Conservation (phyloP, 2,888 invertebrate species). For the Invenusta paracnida region DNA sequence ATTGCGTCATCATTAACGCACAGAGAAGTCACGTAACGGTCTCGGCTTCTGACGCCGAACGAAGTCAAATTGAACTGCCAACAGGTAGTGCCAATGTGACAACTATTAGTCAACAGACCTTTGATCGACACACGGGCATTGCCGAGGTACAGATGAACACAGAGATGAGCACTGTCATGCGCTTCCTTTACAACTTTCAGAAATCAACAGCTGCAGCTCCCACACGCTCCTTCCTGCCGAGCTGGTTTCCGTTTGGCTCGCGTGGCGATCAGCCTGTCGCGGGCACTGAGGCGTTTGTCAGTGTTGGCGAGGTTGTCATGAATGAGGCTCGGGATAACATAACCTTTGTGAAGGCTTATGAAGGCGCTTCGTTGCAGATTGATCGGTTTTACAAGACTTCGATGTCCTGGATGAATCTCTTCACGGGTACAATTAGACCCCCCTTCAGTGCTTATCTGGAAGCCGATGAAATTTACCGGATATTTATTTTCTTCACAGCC, state of each 20-base stretch:
- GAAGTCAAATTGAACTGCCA: neutral
- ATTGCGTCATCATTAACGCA: neutral
- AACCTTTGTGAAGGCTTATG: neutral
- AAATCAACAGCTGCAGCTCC: neutral
- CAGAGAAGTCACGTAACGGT: neutral
- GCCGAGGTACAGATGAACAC: neutral
- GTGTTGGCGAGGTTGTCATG: neutral
- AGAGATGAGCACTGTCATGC: neutral
- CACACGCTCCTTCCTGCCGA: neutral
- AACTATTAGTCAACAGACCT: neutral
- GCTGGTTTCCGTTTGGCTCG: neutral
- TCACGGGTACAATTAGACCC: neutral
- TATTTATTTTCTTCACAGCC: neutral
- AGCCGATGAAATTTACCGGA: neutral
- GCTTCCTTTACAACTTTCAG: neutral
- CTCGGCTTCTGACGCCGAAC: neutral
- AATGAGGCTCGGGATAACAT: neutral
- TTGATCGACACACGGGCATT: neutral
- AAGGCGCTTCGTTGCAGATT: neutral
- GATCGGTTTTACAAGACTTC: slow-evolving; percentile 12
- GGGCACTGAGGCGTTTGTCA: too few species aligned
- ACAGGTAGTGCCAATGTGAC: neutral
- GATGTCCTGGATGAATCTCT: slow-evolving; percentile 12
- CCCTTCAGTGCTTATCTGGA: neutral
- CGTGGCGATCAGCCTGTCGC: too few species aligned